A percentile compares a stretch with the other conserved stretches of the same genome.
Evolutionary conservation across 2,888 invertebrate genomes (phyloP).

Genomic region (Pammene aurita): DNA sequence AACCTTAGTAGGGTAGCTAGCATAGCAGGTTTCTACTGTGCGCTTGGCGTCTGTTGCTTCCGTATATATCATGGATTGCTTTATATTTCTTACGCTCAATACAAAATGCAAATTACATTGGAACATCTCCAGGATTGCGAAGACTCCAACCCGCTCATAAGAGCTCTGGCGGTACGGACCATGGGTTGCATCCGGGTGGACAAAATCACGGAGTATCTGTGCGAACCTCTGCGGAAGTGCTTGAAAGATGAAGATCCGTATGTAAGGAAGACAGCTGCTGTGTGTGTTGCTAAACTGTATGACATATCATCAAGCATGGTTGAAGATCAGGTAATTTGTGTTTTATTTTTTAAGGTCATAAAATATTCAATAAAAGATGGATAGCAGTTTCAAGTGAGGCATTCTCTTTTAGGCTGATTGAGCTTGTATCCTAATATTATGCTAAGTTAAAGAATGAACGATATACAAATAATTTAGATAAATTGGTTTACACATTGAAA

Average conservation of each 20-base stretch:
- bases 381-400: too few species aligned
- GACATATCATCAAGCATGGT: constrained; percentile 94
- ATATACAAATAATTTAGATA: too few species aligned
- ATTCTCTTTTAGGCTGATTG: too few species aligned
- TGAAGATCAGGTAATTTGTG: constrained; percentile 73
- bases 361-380: too few species aligned
- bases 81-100: constrained; percentile 61
- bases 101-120: constrained; percentile 59
- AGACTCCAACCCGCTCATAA: constrained; percentile 99
- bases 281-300: constrained; percentile 99
- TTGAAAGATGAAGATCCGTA: constrained; percentile 98
- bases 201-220: constrained; percentile 99
- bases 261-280: constrained; percentile 99
- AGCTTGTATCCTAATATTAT: too few species aligned
- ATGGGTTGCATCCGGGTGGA: constrained; percentile 99
- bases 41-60: constrained; percentile 71
- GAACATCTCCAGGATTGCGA: constrained; percentile 94
- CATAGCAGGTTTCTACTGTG: constrained; percentile 55
- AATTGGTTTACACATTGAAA: too few species aligned
- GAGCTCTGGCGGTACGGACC: constrained; percentile 98
- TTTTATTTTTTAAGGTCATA: neutral
- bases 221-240: constrained; percentile 98
- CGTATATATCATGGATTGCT: constrained; percentile 67
- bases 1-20: constrained; percentile 27
- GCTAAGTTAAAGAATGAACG: too few species aligned